Conservation (phyloP, 35 echinoderm and acorn worm species). For the Ptychodera flava region DNA sequence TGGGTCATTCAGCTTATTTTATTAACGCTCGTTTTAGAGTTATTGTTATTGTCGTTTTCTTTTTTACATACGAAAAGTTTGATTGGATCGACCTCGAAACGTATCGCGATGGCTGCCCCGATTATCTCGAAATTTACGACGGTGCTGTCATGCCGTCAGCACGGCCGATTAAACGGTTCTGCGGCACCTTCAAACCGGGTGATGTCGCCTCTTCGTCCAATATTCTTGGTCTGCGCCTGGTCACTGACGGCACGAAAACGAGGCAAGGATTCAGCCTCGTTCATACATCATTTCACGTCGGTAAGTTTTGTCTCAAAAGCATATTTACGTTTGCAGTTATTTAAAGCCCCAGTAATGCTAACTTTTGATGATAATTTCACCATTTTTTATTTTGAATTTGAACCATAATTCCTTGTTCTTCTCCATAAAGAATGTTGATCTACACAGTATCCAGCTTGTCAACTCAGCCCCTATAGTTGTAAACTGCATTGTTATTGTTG, state of each 20-base stretch:
- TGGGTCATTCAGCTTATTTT: no score
- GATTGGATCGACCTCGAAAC: background rate
- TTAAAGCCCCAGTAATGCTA: no score
- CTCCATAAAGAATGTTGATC: no score
- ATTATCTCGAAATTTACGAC: background rate
- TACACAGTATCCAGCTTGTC: no score
- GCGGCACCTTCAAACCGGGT: background rate
- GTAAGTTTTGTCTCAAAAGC: no score
- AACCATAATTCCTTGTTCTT: no score
- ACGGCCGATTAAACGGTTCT: background rate
- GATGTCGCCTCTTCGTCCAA: background rate
- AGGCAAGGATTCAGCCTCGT: background rate
- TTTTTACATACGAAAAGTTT: background rate
- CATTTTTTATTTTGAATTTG: no score
- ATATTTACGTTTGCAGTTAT: no score
- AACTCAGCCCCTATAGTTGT: no score
- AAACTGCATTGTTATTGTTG: no score
- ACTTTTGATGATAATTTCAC: no score
- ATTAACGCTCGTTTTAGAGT: background rate
- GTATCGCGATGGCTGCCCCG: background rate
- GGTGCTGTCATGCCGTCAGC: background rate
- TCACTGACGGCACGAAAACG: background rate
- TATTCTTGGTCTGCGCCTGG: background rate
- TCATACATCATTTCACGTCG: background rate
- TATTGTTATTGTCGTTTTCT: background rate